Conservation (phyloP, 2,113 vertebrate genomes). For the Anhinga rufa region DNA sequence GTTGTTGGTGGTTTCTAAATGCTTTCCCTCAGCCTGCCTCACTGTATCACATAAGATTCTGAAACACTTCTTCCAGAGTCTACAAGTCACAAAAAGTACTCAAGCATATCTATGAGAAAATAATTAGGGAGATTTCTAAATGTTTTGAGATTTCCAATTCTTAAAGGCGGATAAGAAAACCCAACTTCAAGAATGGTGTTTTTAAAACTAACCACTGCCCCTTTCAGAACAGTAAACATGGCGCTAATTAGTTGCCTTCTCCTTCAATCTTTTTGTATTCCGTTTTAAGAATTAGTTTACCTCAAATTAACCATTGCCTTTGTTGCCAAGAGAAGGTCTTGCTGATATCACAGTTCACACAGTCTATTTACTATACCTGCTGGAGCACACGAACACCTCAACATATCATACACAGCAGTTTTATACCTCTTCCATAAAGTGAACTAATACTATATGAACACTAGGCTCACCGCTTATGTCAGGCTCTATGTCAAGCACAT, state of each 20-base stretch:
- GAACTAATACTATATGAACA: neutral
- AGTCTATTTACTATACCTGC: neutral
- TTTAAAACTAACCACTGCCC: neutral
- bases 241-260: neutral
- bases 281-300: neutral
- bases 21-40: neutral
- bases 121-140: neutral
- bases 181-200: neutral
- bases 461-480: neutral
- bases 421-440: neutral
- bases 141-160: neutral
- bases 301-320: neutral
- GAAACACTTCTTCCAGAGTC: neutral
- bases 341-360: neutral
- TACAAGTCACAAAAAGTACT: neutral
- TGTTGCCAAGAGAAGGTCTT: neutral
- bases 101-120: neutral
- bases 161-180: neutral
- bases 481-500: neutral
- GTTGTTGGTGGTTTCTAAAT: neutral
- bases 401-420: neutral
- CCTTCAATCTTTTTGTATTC: neutral
- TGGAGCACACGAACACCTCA: neutral
- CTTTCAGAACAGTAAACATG: neutral
- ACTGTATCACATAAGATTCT: neutral